Base-by-base conservation (phyloP, 2,113 vertebrate genomes). In the Cepphus grylle region DNA sequence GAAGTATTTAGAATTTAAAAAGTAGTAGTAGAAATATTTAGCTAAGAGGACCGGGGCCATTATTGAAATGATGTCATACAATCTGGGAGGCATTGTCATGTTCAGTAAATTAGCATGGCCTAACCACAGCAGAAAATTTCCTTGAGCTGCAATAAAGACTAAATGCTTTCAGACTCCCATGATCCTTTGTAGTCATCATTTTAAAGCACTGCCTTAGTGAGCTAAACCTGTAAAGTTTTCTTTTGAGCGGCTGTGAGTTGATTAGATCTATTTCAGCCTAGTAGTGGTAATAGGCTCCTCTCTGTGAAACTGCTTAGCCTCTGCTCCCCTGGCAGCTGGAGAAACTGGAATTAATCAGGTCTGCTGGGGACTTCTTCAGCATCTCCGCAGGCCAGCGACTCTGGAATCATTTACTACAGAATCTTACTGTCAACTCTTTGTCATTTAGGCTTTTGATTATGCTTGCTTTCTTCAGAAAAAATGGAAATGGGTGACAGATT, bases 291-390 rank as follows among this genome's bases (percentile, higher is more conserved):
- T 99, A 98, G 99, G 99, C 99, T 99, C 98, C 99, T 99, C 99
- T 99, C 98, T 98, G 98, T 98, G 98, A 98, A 97, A 98, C 99
- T 98, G 98, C 99, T 99, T 99, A 99, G 99, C 99, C 98, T 98
- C 98, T 99, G 98, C 98, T 99, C 99, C 99, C 98, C 98, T 97
- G 98, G 98, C 99, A 99, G 99, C 98, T 98, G 98, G 98, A 98
- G 98, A 99, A 99, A 99, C 99, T 99, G 99, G 99, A 99, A 99
- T 99, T 99, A 99, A 99, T 99, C 99, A 99, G 99, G 98, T 99
- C 99, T 99, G 98, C 99, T 99, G 99, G 99, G 99, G 99, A 99
- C 99, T 98, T 99, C 99, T 99, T 98, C 98, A 93, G 98, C 98
- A 98, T 99, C 99, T 99, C 99, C 92, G 98, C 99, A 98, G 99